Percentiles rank a stretch among this genome's conserved stretches.
phyloP scores from a whole-genome alignment of 2,113 vertebrate genomes.

The Corvus moneduloides region DNA sequence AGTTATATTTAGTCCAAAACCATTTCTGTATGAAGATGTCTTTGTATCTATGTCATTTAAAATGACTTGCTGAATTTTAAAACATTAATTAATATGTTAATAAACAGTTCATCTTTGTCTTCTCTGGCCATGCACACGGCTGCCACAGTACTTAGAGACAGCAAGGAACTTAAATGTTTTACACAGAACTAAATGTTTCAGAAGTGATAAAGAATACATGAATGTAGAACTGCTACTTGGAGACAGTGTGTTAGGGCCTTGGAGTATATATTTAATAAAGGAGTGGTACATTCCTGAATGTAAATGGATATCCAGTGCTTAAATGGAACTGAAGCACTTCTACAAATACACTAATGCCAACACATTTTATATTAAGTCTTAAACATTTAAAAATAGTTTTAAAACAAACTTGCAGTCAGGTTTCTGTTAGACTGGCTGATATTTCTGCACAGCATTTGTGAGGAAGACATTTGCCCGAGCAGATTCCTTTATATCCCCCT shows the following conservation, averaged over 20 bases:
- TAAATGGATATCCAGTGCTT: background rate
- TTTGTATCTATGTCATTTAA: conserved; percentile 22
- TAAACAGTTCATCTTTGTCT: conserved; percentile 36
- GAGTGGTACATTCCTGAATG: background rate
- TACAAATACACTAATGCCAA: background rate
- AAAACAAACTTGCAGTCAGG: background rate
- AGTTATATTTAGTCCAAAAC: conserved; percentile 51
- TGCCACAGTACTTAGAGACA: background rate
- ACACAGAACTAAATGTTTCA: conserved; percentile 27
- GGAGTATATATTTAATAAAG: background rate
- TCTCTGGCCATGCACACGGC: background rate
- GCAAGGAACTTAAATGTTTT: background rate
- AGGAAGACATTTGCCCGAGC: background rate
- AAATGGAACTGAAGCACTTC: background rate
- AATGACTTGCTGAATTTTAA: conserved; percentile 64
- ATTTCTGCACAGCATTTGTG: background rate
- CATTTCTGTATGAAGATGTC: background rate
- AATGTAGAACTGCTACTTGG: background rate
- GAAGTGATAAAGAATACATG: background rate
- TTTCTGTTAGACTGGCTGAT: background rate
- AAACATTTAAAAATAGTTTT: background rate
- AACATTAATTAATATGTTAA: conserved; percentile 68
- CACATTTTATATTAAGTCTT: background rate
- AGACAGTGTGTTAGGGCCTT: background rate
- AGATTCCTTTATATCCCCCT: background rate